These are phyloP conservation scores for Acanthisitta chloris DNA, from an alignment of 2,113 vertebrate genomes.

Conservation along the genomic window DNA sequence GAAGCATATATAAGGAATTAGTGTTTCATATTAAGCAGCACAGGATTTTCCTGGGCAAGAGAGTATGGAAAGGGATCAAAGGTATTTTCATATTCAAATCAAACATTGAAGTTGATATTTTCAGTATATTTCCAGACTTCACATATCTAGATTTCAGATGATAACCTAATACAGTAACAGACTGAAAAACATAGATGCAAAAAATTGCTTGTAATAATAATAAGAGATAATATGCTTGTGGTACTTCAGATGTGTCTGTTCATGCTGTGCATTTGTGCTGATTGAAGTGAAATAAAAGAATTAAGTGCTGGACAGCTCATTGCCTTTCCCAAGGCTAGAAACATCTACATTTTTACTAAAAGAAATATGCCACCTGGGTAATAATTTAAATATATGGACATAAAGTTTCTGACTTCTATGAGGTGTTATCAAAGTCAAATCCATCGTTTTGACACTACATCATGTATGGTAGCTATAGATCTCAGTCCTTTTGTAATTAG, in stretches of 20 bases:
- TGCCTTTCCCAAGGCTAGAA: neutral
- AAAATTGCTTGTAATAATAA: neutral
- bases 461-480: slow-evolving; percentile 7
- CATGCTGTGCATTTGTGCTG: neutral
- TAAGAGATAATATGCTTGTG: neutral
- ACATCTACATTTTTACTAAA: neutral
- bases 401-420: neutral
- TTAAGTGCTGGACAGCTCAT: neutral
- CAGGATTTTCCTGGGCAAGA: neutral
- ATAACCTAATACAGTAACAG: neutral
- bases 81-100: neutral
- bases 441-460: neutral
- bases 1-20: neutral
- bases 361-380: neutral
- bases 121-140: neutral
- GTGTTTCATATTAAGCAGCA: neutral
- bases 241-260: neutral
- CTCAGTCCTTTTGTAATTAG: slow-evolving; percentile 42
- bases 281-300: neutral
- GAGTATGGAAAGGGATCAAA: neutral
- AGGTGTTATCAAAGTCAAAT: slow-evolving; percentile 32
- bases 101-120: neutral
- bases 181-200: neutral
- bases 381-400: neutral
- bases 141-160: neutral